Percentiles rank a stretch among this genome's conserved stretches.
Evolutionary conservation across 2,888 invertebrate genomes (phyloP).

Genomic region (Mellilla xanthometata): DNA sequence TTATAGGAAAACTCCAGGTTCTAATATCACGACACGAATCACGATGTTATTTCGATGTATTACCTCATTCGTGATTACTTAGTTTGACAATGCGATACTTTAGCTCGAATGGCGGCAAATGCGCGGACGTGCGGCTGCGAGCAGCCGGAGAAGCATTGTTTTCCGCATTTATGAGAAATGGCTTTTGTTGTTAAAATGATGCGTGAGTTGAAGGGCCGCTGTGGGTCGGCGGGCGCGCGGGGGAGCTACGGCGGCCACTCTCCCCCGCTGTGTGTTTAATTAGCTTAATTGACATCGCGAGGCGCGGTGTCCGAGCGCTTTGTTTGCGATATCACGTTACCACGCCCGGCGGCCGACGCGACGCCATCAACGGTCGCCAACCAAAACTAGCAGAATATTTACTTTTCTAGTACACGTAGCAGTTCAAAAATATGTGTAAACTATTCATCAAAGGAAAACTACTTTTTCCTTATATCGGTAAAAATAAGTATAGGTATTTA

Average conservation of each 20-base stretch:
- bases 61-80: conserved; percentile 19
- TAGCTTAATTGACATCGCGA: conserved; percentile 82
- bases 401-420: not conserved
- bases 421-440: too few relatives aligned
- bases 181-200: conserved; percentile 69
- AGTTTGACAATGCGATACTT: conserved; percentile 38
- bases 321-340: conserved; percentile 79
- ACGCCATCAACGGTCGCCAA: conserved; percentile 31
- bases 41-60: too few relatives aligned
- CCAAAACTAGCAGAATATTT: not conserved
- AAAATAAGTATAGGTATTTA: too few relatives aligned
- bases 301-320: conserved; percentile 79
- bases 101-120: conserved; percentile 16
- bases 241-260: conserved; percentile 45
- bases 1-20: too few relatives aligned
- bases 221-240: conserved; percentile 41
- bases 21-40: too few relatives aligned
- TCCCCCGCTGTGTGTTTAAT: conserved; percentile 77
- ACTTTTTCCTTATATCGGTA: too few relatives aligned
- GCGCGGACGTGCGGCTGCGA: conserved; percentile 13
- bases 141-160: conserved; percentile 45
- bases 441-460: too few relatives aligned
- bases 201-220: conserved; percentile 63
- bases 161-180: conserved; percentile 55
- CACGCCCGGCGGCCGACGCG: conserved; percentile 45